Percentiles rank a stretch among this genome's conserved stretches.
Conservation (phyloP, 2,113 vertebrate genomes). For the Eptesicus fuscus region DNA sequence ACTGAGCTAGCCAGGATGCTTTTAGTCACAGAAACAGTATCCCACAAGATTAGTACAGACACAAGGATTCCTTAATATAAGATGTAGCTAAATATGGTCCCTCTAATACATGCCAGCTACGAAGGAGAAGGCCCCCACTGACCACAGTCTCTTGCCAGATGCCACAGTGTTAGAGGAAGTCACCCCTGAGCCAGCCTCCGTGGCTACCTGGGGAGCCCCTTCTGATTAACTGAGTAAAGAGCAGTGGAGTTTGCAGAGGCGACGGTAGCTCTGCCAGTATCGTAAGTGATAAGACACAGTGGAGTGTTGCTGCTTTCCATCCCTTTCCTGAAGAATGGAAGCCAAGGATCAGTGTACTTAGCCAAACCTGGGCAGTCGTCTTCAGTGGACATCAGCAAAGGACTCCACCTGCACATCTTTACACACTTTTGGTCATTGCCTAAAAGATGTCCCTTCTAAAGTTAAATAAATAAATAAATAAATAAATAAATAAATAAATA, state of each 20-base stretch:
- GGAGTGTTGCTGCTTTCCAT: neutral
- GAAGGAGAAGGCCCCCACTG: no score
- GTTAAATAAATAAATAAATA: no score
- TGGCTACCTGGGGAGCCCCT: neutral
- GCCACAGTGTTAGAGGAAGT: neutral
- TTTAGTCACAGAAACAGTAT: neutral
- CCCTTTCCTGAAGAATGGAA: neutral
- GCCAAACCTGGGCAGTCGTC: neutral
- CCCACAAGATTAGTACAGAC: neutral
- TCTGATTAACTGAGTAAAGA: neutral
- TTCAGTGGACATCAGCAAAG: neutral
- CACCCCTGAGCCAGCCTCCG: neutral
- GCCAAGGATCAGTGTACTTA: neutral
- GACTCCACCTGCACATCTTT: neutral
- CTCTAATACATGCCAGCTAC: neutral
- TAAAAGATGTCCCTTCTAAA: neutral
- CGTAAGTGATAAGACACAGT: neutral
- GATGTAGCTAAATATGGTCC: neutral
- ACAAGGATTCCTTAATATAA: neutral
- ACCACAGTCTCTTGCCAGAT: neutral
- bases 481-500: no score
- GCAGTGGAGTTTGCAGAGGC: neutral
- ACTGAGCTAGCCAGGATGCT: neutral
- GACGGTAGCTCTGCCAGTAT: neutral
- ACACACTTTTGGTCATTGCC: neutral